These are phyloP conservation scores for Anastatus disparis DNA, from an alignment of 1,140 invertebrate genomes.

Conservation along the genomic window DNA sequence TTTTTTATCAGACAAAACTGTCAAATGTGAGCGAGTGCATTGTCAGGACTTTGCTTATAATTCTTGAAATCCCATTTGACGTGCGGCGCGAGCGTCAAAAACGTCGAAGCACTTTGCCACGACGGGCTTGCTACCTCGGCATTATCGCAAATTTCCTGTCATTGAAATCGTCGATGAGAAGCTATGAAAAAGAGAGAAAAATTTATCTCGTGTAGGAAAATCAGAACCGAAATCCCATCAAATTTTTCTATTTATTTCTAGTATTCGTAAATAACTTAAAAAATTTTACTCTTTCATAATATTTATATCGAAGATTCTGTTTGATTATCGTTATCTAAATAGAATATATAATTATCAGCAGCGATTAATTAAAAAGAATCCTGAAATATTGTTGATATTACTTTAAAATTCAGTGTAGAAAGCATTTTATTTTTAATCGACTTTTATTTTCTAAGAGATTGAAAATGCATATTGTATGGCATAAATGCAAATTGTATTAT, in stretches of 20 bases:
- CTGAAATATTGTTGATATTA: too few species aligned
- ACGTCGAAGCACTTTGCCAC: slow-evolving; percentile 3
- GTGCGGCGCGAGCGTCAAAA: slow-evolving; percentile 5
- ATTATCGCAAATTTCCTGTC: slow-evolving; percentile 12
- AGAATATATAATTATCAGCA: too few species aligned
- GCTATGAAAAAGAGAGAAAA: slow-evolving; percentile 4
- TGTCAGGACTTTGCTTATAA: slow-evolving; percentile 33
- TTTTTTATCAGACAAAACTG: background rate
- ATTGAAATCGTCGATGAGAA: too few species aligned
- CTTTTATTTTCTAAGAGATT: too few species aligned
- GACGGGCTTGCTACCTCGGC: background rate
- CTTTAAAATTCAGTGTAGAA: too few species aligned
- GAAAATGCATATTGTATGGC: background rate
- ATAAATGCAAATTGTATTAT: background rate
- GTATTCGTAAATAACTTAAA: background rate
- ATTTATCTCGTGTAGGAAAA: slow-evolving; percentile 15
- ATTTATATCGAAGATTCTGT: too few species aligned
- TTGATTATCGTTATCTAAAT: too few species aligned
- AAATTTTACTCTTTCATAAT: too few species aligned
- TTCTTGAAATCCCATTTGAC: slow-evolving; percentile 35
- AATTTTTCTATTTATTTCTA: slow-evolving; percentile 10
- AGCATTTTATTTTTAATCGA: too few species aligned
- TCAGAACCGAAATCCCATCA: slow-evolving; percentile 27
- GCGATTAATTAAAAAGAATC: too few species aligned
- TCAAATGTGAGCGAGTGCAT: background rate